Evolutionary conservation across 2,113 vertebrate species (phyloP).

Genomic region (Ochotona curzoniae): DNA sequence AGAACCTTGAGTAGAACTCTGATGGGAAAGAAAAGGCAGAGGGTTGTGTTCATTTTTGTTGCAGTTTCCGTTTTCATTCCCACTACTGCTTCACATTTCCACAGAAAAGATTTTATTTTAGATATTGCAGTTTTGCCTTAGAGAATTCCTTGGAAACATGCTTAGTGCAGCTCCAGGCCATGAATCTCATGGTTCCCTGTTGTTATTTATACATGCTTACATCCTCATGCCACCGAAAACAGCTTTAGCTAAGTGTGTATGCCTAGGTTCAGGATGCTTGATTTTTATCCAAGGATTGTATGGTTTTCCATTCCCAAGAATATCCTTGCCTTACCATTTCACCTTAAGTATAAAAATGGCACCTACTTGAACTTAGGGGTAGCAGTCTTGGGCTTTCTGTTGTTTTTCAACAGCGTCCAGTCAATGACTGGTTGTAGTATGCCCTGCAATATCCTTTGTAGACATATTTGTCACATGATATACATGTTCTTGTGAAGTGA

Average conservation of each 20-base stretch:
- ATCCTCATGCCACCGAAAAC: not conserved
- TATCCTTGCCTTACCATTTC: slow-evolving; percentile 1
- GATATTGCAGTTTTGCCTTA: not conserved
- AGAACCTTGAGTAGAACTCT: not conserved
- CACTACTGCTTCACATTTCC: not conserved
- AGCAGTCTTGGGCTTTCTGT: not conserved
- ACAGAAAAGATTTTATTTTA: not conserved
- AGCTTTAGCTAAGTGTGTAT: not conserved
- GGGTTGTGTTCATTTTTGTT: too few species aligned
- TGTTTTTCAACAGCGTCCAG: slow-evolving; percentile 50
- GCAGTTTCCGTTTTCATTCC: not conserved
- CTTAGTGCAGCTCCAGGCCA: not conserved
- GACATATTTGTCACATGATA: slow-evolving; percentile 30
- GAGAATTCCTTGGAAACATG: not conserved
- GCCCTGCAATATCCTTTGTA: slow-evolving; percentile 59
- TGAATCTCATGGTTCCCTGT: too few species aligned
- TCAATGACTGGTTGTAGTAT: slow-evolving; percentile 57
- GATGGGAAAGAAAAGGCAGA: not conserved
- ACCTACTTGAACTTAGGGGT: slow-evolving; percentile 7
- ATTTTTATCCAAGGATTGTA: not conserved
- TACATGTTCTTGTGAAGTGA: not conserved
- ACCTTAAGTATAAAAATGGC: slow-evolving; percentile 51
- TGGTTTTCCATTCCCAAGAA: not conserved
- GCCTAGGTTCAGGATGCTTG: not conserved
- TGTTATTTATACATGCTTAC: not conserved